phyloP scores from a whole-genome alignment of 2,888 invertebrate genomes.

The Agelastica alni region DNA sequence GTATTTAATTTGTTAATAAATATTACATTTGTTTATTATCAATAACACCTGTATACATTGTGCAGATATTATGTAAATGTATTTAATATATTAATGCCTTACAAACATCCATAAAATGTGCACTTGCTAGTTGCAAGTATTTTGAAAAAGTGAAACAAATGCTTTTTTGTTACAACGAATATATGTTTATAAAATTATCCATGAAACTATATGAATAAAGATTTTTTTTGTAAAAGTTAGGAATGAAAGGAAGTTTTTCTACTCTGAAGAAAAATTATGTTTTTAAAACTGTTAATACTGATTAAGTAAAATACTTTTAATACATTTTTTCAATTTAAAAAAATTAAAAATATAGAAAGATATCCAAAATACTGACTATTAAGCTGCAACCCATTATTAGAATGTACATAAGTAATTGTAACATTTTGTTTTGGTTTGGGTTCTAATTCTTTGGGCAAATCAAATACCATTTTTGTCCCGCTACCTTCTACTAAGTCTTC shows the following conservation, averaged over 20 bases:
- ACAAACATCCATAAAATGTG: no score
- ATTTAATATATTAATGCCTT: no score
- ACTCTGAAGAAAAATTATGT: not conserved
- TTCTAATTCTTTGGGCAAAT: not conserved
- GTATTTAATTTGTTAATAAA: no score
- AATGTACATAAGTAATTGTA: conserved; percentile 4
- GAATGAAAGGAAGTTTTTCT: not conserved
- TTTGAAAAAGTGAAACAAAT: no score
- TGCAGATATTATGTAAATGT: no score
- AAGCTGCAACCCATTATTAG: conserved; percentile 4
- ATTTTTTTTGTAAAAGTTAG: not conserved
- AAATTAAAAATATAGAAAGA: conserved; percentile 1
- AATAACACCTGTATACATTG: no score
- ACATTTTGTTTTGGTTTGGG: conserved; percentile 10
- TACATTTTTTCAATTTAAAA: conserved; percentile 6
- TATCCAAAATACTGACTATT: conserved; percentile 1
- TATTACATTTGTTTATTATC: no score
- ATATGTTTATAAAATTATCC: no score
- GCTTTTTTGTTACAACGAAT: no score
- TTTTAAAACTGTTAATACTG: not conserved
- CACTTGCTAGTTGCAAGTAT: no score
- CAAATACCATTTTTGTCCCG: conserved; percentile 22
- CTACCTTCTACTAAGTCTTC: conserved; percentile 34
- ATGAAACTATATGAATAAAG: no score
- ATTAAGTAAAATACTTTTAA: not conserved